phyloP scores from a whole-genome alignment of 2,888 invertebrate species.

The Chrysolina oricalcia region DNA sequence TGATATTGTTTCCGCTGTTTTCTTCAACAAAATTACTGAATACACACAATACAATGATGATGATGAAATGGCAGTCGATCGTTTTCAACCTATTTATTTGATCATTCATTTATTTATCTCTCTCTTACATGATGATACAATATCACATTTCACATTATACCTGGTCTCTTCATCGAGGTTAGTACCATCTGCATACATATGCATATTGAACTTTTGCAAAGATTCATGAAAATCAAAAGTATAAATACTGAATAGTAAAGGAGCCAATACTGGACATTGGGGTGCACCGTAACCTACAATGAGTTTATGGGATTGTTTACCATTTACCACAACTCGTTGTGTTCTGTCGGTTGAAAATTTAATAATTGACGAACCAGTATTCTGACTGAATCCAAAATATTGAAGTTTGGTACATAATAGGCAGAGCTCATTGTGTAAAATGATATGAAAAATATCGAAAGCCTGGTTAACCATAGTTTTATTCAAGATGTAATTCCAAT shows the following conservation, averaged over 20 bases:
- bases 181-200: neutral
- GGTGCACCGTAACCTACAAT: neutral
- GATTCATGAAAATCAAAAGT: neutral
- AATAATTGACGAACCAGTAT: neutral
- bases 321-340: neutral
- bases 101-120: too few relatives aligned
- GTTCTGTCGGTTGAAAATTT: neutral
- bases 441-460: too few relatives aligned
- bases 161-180: too few relatives aligned
- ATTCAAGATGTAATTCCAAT: too few relatives aligned
- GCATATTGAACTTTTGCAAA: neutral
- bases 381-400: neutral
- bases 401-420: neutral
- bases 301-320: neutral
- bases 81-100: too few relatives aligned
- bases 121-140: too few relatives aligned
- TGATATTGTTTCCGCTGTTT: too few relatives aligned
- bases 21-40: too few relatives aligned
- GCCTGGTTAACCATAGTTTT: too few relatives aligned
- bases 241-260: neutral
- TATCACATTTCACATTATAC: too few relatives aligned
- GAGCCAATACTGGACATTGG: neutral
- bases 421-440: neutral
- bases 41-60: too few relatives aligned
- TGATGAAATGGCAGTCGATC: too few relatives aligned